These are phyloP conservation scores for Ageneiosus marmoratus DNA, from an alignment of 2,113 vertebrate species.

Conservation along the genomic window DNA sequence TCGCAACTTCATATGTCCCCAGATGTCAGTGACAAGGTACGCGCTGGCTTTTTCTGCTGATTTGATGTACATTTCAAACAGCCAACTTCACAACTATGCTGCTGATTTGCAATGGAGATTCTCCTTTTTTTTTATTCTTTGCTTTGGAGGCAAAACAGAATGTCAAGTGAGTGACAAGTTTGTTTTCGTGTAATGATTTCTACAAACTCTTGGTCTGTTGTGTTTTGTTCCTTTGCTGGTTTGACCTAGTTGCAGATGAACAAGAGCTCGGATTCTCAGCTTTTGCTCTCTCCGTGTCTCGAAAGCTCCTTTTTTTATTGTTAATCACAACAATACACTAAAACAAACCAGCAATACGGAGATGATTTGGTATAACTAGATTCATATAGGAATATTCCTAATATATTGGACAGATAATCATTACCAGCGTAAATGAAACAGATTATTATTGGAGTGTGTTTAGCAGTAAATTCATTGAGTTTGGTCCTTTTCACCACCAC, in stretches of 20 bases:
- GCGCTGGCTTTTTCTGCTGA: constrained; percentile 89
- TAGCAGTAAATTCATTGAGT: background rate
- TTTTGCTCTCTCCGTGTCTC: constrained; percentile 73
- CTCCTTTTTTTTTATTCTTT: constrained; percentile 69
- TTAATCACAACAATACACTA: constrained; percentile 38
- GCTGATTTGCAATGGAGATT: constrained; percentile 85
- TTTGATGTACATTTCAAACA: constrained; percentile 94
- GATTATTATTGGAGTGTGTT: constrained; percentile 23
- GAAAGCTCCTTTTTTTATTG: constrained; percentile 69
- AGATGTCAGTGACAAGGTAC: constrained; percentile 99
- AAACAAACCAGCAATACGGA: constrained; percentile 7
- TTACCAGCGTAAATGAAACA: background rate
- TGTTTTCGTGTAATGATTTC: constrained; percentile 82
- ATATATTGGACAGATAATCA: background rate
- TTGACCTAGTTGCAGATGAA: constrained; percentile 80
- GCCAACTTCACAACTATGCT: constrained; percentile 92
- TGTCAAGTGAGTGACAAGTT: constrained; percentile 81
- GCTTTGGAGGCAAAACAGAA: constrained; percentile 75
- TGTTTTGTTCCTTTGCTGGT: constrained; percentile 77
- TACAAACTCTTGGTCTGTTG: constrained; percentile 79
- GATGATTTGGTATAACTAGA: background rate
- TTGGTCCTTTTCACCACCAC: constrained; percentile 35
- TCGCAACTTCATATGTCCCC: constrained; percentile 98
- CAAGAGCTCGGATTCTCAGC: constrained; percentile 61
- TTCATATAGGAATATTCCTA: background rate